Base-by-base conservation (phyloP, 2,113 vertebrate species). In the Paramormyrops kingsleyae region DNA sequence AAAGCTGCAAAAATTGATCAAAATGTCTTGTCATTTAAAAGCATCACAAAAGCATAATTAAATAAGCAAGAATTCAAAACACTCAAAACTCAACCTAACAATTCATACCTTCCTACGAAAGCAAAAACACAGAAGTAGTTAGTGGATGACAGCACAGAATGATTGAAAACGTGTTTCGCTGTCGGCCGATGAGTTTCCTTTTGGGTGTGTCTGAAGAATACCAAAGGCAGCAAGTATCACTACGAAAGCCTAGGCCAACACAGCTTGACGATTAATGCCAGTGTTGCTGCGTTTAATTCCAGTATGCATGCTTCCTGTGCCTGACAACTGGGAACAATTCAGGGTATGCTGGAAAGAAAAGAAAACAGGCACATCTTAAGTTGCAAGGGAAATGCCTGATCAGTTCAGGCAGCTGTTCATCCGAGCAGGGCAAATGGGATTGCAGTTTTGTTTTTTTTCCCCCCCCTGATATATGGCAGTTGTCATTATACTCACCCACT, bases 401-500 rank as follows among this genome's bases (percentile, higher is more conserved):
- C 88, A 89, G 85, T 88, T 88, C 77, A 88, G 74, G 31, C 35
- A 80, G 74, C 74, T 80, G 74, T 39, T 27, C 49, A 87, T 90
- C 91, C 85, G 89, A 85, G 88, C 56, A 90, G 91, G 91, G 90
- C 59, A 90, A 62, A 86, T 49, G 50, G 89, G 89, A 84, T 83
- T 89, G 59, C 88, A 19, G 27, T 89, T 87, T 59, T 31, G 17
- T 6, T 3, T 49, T 49, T 87, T 87, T n/a, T 19, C n/a, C 88
- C 90, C 85, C 88, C 88, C 90, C 88, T 87, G 91, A 91, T 92
- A 90, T 50, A 85, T 86, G 83, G 44, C 19, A 21, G 24, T 91
- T 89, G 92, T 92, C 91, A 91, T 70, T 74, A 87, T 88, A 87
- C 89, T 83, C 90, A 59, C 66, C 89, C 49, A 91, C 83, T 90